Conservation (phyloP, 2,797 vertebrate species). For the Psittacula derbiana region DNA sequence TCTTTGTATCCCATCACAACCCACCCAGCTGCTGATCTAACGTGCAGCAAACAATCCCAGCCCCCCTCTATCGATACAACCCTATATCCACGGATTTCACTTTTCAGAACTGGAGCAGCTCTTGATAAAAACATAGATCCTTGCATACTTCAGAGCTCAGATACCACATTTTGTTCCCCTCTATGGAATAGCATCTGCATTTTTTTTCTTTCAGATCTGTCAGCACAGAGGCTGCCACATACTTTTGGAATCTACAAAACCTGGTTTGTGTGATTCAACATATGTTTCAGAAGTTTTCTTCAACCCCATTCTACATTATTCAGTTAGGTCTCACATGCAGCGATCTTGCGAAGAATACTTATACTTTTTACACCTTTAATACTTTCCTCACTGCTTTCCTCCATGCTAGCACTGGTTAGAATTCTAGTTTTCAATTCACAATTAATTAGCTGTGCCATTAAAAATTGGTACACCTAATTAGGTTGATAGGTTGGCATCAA, state of each 20-base stretch:
- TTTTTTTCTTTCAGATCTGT: background rate
- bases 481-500: slow-evolving; percentile 57
- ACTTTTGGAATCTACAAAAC: background rate
- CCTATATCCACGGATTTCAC: background rate
- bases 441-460: slow-evolving; percentile 63
- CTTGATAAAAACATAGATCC: background rate
- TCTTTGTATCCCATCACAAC: background rate
- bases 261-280: background rate
- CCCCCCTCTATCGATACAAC: background rate
- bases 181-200: background rate
- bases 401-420: slow-evolving; percentile 23
- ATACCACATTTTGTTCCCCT: background rate
- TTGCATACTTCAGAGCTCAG: background rate
- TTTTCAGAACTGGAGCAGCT: background rate
- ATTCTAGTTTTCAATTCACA: slow-evolving; percentile 57
- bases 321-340: background rate
- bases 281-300: background rate
- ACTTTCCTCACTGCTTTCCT: background rate
- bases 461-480: slow-evolving; percentile 58
- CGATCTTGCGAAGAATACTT: background rate
- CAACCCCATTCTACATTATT: background rate
- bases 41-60: background rate
- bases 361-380: background rate
- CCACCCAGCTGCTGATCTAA: background rate
- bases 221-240: background rate